phyloP scores from a whole-genome alignment of 2,113 vertebrate species.

The Garra rufa region DNA sequence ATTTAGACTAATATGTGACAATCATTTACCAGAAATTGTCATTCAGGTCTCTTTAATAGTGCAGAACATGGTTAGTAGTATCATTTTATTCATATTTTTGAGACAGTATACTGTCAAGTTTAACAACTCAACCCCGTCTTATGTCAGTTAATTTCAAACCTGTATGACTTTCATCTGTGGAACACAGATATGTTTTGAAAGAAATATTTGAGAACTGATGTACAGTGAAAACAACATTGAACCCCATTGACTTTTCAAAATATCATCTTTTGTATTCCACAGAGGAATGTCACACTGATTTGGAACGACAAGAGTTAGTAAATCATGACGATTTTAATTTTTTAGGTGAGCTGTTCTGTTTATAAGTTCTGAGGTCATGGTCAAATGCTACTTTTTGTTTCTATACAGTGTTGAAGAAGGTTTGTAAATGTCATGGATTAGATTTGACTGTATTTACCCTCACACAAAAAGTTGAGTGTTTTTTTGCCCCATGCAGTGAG shows the following conservation, averaged over 20 bases:
- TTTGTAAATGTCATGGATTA: slow-evolving; percentile 16
- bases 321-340: neutral
- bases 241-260: neutral
- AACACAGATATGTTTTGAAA: no score
- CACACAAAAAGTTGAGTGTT: neutral
- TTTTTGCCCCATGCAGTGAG: slow-evolving; percentile 20
- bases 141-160: no score
- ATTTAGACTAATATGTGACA: no score
- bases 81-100: no score
- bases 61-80: no score
- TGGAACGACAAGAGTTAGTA: neutral
- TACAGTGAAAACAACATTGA: neutral
- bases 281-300: neutral
- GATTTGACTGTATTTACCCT: neutral
- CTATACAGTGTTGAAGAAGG: slow-evolving; percentile 6
- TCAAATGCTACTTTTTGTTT: neutral
- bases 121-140: no score
- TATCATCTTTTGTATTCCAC: neutral
- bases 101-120: no score
- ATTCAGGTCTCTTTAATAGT: no score
- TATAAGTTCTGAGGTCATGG: neutral
- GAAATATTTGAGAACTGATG: no score
- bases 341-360: neutral
- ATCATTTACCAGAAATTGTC: no score
- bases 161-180: no score